Conservation (phyloP, 1,140 invertebrate genomes). For the Lasioglossum baleicum region DNA sequence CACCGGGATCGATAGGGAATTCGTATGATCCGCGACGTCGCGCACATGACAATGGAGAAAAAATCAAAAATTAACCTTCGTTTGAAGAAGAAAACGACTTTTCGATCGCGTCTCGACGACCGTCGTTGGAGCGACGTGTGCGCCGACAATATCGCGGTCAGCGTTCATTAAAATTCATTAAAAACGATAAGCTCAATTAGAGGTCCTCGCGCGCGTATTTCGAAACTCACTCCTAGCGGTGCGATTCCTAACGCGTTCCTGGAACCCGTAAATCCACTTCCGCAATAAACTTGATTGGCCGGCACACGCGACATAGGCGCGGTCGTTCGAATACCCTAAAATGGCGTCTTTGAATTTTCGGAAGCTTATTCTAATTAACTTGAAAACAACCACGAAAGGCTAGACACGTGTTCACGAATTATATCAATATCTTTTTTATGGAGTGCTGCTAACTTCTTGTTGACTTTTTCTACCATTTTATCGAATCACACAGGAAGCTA, state of each 20-base stretch:
- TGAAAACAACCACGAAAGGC: no score
- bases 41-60: no score
- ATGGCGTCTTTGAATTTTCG: no score
- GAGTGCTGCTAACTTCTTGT: no score
- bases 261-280: conserved; percentile 9
- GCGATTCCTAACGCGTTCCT: conserved; percentile 26
- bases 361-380: no score
- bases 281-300: neutral
- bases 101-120: neutral
- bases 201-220: conserved; percentile 19
- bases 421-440: no score
- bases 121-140: neutral
- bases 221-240: conserved; percentile 2
- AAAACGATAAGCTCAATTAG: conserved; percentile 40
- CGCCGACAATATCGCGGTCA: conserved; percentile 12
- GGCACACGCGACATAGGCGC: neutral
- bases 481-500: no score
- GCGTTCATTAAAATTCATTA: conserved; percentile 42
- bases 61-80: no score
- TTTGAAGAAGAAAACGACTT: neutral
- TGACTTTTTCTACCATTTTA: no score
- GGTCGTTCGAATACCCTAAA: neutral
- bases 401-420: no score
- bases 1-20: no score
- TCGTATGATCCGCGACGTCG: no score